phyloP scores from a whole-genome alignment of 2,113 vertebrate species.

The Aegotheles bennettii region DNA sequence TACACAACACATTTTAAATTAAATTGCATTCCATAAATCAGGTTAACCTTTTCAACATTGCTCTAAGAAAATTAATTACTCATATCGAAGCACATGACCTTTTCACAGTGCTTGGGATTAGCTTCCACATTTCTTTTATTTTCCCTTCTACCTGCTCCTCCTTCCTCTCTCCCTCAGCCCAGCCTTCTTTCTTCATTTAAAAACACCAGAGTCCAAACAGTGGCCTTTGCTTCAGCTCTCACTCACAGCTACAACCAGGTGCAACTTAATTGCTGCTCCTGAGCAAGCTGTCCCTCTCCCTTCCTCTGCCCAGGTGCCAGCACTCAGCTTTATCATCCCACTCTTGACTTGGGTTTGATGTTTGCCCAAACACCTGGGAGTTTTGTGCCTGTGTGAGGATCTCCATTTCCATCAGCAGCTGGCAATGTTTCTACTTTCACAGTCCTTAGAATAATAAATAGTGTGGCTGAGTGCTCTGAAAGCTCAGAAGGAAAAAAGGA shows the following conservation, averaged over 20 bases:
- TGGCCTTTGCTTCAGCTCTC: not conserved
- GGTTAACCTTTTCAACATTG: slow-evolving; percentile 82
- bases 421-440: not conserved
- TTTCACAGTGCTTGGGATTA: slow-evolving; percentile 71
- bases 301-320: not conserved
- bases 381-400: not conserved
- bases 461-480: not conserved
- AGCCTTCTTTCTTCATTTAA: not conserved
- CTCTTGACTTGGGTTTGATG: not conserved
- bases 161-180: not conserved
- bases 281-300: not conserved
- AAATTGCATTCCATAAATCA: slow-evolving; percentile 81
- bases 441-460: not conserved
- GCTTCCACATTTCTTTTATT: slow-evolving; percentile 10
- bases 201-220: not conserved
- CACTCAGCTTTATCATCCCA: not conserved
- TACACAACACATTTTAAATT: slow-evolving; percentile 80
- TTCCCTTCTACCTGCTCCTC: not conserved
- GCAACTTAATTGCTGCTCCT: not conserved
- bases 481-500: not conserved
- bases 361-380: not conserved
- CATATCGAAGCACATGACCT: slow-evolving; percentile 76
- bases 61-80: slow-evolving; percentile 84
- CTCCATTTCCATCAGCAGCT: not conserved
- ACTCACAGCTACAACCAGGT: not conserved